Evolutionary conservation across 2,113 vertebrate species (phyloP).

Genomic region (Chunga burmeisteri): DNA sequence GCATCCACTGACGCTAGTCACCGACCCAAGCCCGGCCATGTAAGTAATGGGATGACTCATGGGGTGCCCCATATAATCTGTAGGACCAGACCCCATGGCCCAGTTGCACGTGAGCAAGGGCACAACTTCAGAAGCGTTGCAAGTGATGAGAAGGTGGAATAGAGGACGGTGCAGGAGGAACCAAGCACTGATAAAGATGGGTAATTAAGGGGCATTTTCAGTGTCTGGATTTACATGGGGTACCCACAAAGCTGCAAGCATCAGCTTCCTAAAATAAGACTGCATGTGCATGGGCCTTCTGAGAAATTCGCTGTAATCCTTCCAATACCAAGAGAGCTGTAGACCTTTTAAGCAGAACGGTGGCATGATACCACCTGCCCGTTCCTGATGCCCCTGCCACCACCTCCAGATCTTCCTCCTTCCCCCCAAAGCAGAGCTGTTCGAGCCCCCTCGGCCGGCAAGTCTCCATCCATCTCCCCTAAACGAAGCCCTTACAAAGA

Average conservation of each 20-base stretch:
- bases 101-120: not conserved
- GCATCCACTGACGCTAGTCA: slow-evolving; percentile 10
- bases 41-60: not conserved
- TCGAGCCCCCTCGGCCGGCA: fast-evolving
- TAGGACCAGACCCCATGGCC: not conserved
- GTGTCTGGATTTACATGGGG: not conserved
- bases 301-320: not conserved
- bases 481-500: not conserved
- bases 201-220: not conserved
- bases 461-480: not conserved
- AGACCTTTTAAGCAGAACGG: not conserved
- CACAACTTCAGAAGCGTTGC: not conserved
- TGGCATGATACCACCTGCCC: not conserved
- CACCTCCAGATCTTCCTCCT: not conserved
- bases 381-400: not conserved
- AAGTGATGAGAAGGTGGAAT: not conserved
- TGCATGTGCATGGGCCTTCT: not conserved
- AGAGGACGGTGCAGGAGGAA: not conserved
- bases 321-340: not conserved
- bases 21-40: not conserved
- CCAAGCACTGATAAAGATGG: not conserved
- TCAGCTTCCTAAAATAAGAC: not conserved
- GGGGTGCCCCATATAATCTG: not conserved
- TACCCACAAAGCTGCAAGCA: not conserved
- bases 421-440: not conserved